Base-by-base conservation (phyloP, 2,113 vertebrate genomes). In the Thomomys bottae region DNA sequence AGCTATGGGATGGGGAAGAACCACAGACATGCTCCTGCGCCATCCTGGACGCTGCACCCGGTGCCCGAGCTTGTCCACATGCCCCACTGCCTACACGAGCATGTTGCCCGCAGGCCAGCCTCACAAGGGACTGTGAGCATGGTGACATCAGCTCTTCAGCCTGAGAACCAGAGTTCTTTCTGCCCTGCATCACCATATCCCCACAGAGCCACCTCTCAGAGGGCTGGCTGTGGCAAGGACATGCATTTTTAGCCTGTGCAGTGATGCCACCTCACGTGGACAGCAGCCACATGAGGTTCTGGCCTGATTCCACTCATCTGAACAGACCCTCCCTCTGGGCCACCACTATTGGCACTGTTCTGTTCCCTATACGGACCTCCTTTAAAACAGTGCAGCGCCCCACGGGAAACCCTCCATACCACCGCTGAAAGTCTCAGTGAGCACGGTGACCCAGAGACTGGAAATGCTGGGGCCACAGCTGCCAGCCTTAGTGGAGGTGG, bases 21-120 rank as follows among this genome's bases (percentile, higher is more conserved):
- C 15, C 4, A 0, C 34, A 24, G 32, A 80, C 34, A 23, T 18
- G n/a, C 57, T 1, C 6, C 30, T 23, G 8, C 10, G 0, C 10
- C 36, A 71, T 38, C 54, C 18, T 0, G 6, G 24, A 40, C 6
- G 28, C 20, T 14, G 14, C n/a, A 26, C 36, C 2, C 8, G 28
- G 11, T n/a, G n/a, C n/a, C n/a, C n/a, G 15, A 40, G 11, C 3
- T 26, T n/a, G 4, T 15, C 12, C 49, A 15, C 49, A 12, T 15
- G 15, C 49, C 2, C 12, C 49, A 54, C 49, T 49, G 45, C 9
- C 9, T 49, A 49, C 45, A 49, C 45, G 14, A n/a, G n/a, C n/a
- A n/a, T n/a, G n/a, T n/a, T 11, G 45, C 14, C 9, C 45, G 14
- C 9, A 49, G 45, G 45, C 45, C 45, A 49, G 45, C 45, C 45